These are phyloP conservation scores for Eulemur rubriventer DNA, from an alignment of 2,797 vertebrate genomes.

Conservation along the genomic window DNA sequence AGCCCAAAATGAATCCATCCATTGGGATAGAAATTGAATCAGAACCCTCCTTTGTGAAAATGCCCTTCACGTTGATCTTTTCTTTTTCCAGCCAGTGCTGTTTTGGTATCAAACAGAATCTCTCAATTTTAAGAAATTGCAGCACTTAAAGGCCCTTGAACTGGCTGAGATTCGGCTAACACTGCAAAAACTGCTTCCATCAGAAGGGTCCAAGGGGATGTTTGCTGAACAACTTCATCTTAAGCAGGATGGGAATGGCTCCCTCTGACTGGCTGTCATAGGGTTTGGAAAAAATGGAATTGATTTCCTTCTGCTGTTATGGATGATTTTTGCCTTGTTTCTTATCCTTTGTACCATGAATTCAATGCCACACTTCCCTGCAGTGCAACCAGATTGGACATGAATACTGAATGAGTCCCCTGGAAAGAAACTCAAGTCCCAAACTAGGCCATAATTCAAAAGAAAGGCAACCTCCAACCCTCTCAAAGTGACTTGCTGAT, in stretches of 20 bases:
- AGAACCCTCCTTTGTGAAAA: slow-evolving; percentile 35
- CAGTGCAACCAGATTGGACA: slow-evolving; percentile 43
- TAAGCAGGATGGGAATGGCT: background rate
- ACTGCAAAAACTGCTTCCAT: background rate
- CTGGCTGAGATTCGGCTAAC: background rate
- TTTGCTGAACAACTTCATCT: slow-evolving; percentile 20
- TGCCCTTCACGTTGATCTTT: slow-evolving; percentile 34
- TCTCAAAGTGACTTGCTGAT: background rate
- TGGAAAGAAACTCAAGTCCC: background rate
- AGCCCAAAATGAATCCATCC: background rate
- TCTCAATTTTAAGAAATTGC: slow-evolving; percentile 46
- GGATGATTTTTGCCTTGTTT: slow-evolving; percentile 19
- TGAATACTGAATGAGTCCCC: slow-evolving; percentile 60
- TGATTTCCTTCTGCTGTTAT: background rate
- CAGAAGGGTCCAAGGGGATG: background rate
- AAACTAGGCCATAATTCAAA: background rate
- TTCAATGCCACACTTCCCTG: slow-evolving; percentile 22
- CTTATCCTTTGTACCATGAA: background rate
- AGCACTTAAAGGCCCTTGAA: background rate
- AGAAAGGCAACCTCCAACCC: background rate
- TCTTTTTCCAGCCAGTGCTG: slow-evolving; percentile 6
- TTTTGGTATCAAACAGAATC: slow-evolving; percentile 48
- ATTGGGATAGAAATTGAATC: background rate
- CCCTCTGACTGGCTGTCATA: background rate
- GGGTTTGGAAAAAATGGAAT: background rate